Conservation (phyloP, 2,113 vertebrate species). For the Raja brachyura region DNA sequence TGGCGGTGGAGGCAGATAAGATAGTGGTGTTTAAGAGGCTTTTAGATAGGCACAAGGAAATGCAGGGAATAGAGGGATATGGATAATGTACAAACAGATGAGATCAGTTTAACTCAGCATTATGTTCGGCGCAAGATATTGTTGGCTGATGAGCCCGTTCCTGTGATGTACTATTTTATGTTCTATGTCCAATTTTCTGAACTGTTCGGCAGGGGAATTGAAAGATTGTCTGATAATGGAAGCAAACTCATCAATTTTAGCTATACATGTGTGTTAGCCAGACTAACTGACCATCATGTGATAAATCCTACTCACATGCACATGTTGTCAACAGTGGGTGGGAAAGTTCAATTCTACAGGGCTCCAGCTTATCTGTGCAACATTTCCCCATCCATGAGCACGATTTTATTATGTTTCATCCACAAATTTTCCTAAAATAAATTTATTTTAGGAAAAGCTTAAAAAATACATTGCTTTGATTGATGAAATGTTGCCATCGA, state of each 20-base stretch:
- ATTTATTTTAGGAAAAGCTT: neutral
- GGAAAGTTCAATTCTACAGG: neutral
- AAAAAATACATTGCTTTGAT: neutral
- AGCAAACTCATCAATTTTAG: neutral
- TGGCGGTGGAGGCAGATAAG: too few species aligned
- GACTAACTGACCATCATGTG: neutral
- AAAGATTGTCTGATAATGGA: neutral
- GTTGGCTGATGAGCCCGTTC: too few species aligned
- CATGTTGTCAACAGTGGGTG: neutral
- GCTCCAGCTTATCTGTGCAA: neutral
- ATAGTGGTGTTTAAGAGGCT: too few species aligned
- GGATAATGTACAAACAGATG: too few species aligned
- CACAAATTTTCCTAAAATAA: too few species aligned
- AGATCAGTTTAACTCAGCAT: too few species aligned
- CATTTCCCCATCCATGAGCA: neutral
- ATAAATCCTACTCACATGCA: neutral
- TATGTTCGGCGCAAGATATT: too few species aligned
- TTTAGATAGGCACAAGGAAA: too few species aligned
- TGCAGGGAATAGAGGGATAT: too few species aligned
- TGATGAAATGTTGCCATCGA: conserved; percentile 4
- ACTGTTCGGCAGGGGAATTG: neutral
- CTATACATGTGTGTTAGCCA: neutral
- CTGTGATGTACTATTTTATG: too few species aligned
- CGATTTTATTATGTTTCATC: neutral
- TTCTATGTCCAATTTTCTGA: neutral